Conservation (phyloP, 2,113 vertebrate genomes). For the Galbula dea region DNA sequence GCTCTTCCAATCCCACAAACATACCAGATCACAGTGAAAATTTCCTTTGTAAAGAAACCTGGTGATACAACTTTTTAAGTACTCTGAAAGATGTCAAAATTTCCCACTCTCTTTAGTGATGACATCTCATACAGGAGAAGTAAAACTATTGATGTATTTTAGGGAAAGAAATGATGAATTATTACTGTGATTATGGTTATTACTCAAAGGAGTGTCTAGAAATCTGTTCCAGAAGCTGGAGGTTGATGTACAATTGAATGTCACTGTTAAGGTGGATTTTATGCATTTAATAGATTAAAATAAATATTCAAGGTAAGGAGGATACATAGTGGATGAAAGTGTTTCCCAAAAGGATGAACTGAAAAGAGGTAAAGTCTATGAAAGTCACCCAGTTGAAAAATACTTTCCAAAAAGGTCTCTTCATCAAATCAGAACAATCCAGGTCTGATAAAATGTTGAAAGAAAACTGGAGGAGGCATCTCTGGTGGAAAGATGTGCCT, state of each 20-base stretch:
- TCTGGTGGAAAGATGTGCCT: neutral
- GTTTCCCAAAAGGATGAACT: neutral
- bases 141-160: neutral
- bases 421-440: neutral
- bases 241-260: neutral
- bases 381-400: neutral
- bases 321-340: neutral
- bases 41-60: neutral
- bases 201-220: neutral
- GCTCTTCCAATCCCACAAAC: neutral
- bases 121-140: neutral
- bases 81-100: neutral
- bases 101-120: neutral
- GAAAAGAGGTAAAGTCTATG: neutral
- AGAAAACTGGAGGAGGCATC: neutral
- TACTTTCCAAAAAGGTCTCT: neutral
- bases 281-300: neutral
- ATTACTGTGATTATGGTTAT: neutral
- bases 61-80: neutral
- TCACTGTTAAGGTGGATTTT: neutral
- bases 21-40: neutral
- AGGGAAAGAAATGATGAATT: neutral
- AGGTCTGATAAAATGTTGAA: neutral
- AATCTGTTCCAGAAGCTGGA: neutral
- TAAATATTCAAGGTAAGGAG: neutral